Conservation (phyloP, 2,888 invertebrate species). For the Parnassius smintheus region DNA sequence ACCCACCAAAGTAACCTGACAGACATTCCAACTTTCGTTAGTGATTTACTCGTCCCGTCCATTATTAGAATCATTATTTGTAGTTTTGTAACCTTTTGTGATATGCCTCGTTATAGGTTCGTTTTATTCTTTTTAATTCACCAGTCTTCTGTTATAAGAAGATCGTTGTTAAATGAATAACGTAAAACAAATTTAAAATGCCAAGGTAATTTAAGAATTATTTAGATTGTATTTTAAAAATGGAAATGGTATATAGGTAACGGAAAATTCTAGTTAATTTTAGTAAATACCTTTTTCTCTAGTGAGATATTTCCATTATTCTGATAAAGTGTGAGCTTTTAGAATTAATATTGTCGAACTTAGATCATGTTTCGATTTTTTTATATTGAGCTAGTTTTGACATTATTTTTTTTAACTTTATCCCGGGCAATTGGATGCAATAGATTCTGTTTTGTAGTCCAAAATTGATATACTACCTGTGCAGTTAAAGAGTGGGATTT, state of each 20-base stretch:
- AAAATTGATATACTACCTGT: too few species aligned
- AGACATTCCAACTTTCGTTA: constrained; percentile 50
- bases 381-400: too few species aligned
- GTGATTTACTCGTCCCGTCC: constrained; percentile 76
- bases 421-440: too few species aligned
- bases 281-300: constrained; percentile 44
- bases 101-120: constrained; percentile 35
- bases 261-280: constrained; percentile 38
- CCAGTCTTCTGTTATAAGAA: constrained; percentile 60
- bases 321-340: constrained; percentile 69
- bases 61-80: constrained; percentile 48
- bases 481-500: too few species aligned
- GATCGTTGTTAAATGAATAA: constrained; percentile 32
- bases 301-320: constrained; percentile 54
- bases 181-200: constrained; percentile 12
- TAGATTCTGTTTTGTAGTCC: too few species aligned
- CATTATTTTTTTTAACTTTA: too few species aligned
- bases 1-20: constrained; percentile 19
- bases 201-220: constrained; percentile 42
- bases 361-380: constrained; percentile 10
- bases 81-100: constrained; percentile 33
- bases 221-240: constrained; percentile 38
- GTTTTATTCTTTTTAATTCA: constrained; percentile 25
- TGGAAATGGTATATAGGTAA: constrained; percentile 26
- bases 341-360: constrained; percentile 61